Evolutionary conservation across 2,113 vertebrate species (phyloP), one percentile per base, ranked within the genome.

Genomic region (Thalassoma bifasciatum): DNA sequence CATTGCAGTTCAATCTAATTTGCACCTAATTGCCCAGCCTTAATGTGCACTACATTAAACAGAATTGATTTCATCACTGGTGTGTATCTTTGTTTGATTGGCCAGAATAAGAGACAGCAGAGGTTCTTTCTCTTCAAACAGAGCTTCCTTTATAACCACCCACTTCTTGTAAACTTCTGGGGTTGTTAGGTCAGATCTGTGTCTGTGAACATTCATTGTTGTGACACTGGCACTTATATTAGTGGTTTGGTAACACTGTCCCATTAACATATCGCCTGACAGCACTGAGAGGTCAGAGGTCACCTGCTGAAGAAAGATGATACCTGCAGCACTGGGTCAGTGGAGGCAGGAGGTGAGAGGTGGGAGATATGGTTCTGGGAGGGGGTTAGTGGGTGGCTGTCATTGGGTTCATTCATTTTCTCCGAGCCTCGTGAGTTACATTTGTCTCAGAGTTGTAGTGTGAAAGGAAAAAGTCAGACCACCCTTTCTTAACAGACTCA

Each of bases 261-360:
- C 36, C 42, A 34, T 82, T 72, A 63, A 54, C 10, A 63, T 67
- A 40, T 64, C 51, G 22, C 37, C 24, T 84, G 75, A 61, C 70
- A 66, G 34, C 54, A 52, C 56, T 23, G 36, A 19, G 10, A 23
- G 71, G 17, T 80, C 60, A 66, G 14, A 37, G 66, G 56, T 69
- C 78, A 68, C 40, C 64, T 53, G 62, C 40, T 42, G 63, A 23
- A 40, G 69, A 71, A 66, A 75, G 30, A 51, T 12, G 67, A 76
- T 24, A 64, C 61, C 53, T 63, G 47, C 51, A 68, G 54, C 50
- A 78, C 26, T 7, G 58, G 65, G 60, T 75, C 50, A 38, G 42
- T 5, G 46, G 56, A 60, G 59, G 52, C 47, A 13, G 24, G 47
- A 59, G 49, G 68, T 57, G 53, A 67, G 26, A 36, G 22, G 78